These are phyloP conservation scores for Trypoxylus dichotomus DNA, from an alignment of 1,140 invertebrate species.

Conservation along the genomic window DNA sequence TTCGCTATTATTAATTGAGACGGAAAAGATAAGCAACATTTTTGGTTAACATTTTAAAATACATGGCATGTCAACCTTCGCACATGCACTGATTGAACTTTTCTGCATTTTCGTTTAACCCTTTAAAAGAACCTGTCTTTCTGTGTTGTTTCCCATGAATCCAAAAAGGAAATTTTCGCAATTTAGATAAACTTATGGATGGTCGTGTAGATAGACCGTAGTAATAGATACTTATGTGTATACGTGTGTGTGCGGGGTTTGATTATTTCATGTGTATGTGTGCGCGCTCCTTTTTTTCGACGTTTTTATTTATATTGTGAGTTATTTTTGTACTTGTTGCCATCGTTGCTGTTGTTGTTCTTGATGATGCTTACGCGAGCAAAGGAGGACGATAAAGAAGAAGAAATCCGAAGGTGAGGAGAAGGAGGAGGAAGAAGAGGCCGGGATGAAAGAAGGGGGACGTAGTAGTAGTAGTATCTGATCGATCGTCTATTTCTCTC, in stretches of 20 bases:
- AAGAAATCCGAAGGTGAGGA: not conserved
- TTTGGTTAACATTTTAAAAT: too few species aligned
- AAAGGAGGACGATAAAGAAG: constrained; percentile 2
- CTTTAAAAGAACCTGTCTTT: too few species aligned
- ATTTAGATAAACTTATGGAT: too few species aligned
- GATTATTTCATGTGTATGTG: not conserved
- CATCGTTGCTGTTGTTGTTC: not conserved
- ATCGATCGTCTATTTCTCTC: constrained; percentile 1
- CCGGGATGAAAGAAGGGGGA: not conserved
- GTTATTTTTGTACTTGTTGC: not conserved
- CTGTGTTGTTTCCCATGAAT: too few species aligned
- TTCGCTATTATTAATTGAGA: too few species aligned
- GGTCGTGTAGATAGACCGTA: too few species aligned
- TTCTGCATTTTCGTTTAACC: too few species aligned
- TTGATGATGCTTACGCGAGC: not conserved
- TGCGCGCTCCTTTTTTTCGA: not conserved
- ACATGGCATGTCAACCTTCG: too few species aligned
- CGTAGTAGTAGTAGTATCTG: not conserved
- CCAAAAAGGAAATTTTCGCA: too few species aligned
- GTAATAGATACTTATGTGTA: too few species aligned
- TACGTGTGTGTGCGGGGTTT: not conserved
- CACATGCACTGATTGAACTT: too few species aligned
- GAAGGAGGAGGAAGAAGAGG: not conserved
- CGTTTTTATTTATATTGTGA: not conserved
- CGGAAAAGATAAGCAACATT: too few species aligned